phyloP scores from a whole-genome alignment of 2,797 vertebrate genomes.

The Premnoplex brunnescens region DNA sequence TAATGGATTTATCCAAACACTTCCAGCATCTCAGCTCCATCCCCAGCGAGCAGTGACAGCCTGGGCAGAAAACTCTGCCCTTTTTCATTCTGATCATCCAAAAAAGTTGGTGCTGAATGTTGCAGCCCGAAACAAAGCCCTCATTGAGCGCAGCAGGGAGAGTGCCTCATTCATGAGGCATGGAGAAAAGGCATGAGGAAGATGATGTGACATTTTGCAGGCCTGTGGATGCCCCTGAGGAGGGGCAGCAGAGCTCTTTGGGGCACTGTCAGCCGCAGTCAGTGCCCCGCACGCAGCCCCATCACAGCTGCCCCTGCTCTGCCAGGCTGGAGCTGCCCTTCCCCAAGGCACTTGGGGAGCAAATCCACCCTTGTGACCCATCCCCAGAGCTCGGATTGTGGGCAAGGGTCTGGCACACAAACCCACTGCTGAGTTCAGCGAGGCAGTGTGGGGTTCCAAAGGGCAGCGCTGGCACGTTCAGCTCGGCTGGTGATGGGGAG shows the following conservation, averaged over 20 bases:
- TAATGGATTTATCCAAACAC: background rate
- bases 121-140: conserved; percentile 47
- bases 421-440: background rate
- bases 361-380: background rate
- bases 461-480: background rate
- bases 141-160: conserved; percentile 37
- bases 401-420: background rate
- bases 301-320: background rate
- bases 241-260: background rate
- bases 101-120: background rate
- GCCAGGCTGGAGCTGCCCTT: background rate
- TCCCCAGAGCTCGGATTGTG: background rate
- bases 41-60: background rate
- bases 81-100: background rate
- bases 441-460: background rate
- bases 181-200: background rate
- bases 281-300: background rate
- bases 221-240: background rate
- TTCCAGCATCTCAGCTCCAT: background rate
- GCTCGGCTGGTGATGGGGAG: background rate
- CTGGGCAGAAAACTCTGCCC: background rate
- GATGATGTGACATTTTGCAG: conserved; percentile 56
- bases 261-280: background rate
- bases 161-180: conserved; percentile 37
- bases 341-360: background rate